Base-by-base conservation (phyloP, 2,797 vertebrate genomes). In the Notolabrus celidotus region DNA sequence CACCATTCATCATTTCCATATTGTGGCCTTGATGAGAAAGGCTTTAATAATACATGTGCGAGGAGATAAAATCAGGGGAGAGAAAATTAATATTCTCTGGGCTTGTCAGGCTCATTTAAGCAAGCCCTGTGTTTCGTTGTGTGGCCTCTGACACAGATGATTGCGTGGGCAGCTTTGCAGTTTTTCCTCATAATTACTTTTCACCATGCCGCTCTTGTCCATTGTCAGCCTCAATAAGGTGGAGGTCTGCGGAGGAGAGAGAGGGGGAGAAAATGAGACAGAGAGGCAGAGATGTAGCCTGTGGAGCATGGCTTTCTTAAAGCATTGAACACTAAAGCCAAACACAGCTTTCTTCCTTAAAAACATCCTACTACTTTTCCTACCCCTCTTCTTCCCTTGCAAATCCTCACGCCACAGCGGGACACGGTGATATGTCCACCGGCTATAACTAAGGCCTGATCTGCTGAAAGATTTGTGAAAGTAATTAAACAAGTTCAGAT, bases 151-250 rank as follows among this genome's bases (percentile, higher is more conserved):
- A 90, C 90, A 90, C 79, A 82, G 85, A 92, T 91, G 91, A 92
- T 88, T 91, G 90, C 74, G 74, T 87, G 86, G 91, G 89, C 79
- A 79, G 88, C 88, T 85, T 79, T 89, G 83, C 85, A 75, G 83
- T 91, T 90, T 90, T 87, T 82, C 77, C 83, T 90, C 79, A 82
- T 94, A 92, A 94, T 93, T 92, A 89, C 87, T 91, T 91, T 91
- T 86, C 22, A 23, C 83, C 76, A 42, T 61, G 67, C 74, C 7
- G 64, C 86, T 85, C 90, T 82, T 90, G 91, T 92, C 85, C 64
- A 81, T 90, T 92, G 91, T 92, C 90, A 87, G 71, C 72, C 88
- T 85, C 86, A 80, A 87, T 91, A 84, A 87, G 77, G 77, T 74
- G 49, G 74, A 79, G 74, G 76, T 69, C 77, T 76, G 49, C 46